A percentile compares a stretch with the other conserved stretches of the same genome.
Evolutionary conservation across 2,797 vertebrate genomes (phyloP).

Genomic region (Garrulus glandarius): DNA sequence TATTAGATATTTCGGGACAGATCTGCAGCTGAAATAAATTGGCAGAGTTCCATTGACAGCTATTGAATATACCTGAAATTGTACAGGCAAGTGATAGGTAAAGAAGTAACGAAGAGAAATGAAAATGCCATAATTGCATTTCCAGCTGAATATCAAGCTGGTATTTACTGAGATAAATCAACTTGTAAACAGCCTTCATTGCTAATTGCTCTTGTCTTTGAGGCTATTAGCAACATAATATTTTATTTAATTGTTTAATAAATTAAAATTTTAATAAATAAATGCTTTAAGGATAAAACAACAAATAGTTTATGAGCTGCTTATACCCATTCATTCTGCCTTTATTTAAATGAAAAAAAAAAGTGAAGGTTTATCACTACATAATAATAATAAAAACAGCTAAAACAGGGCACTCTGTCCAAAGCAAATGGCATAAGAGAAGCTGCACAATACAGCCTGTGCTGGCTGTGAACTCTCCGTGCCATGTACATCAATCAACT

Average conservation of each 20-base stretch:
- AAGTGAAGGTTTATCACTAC: neutral
- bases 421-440: neutral
- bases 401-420: neutral
- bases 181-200: neutral
- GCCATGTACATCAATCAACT: neutral
- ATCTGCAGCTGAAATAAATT: neutral
- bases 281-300: neutral
- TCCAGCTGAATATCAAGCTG: neutral
- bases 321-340: neutral
- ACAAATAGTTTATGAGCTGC: neutral
- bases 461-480: neutral
- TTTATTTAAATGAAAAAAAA: neutral
- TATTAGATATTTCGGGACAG: neutral
- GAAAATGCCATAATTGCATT: neutral
- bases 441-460: neutral
- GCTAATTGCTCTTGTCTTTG: constrained; percentile 2
- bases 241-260: constrained; percentile 17
- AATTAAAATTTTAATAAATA: neutral
- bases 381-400: neutral
- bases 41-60: neutral
- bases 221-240: neutral
- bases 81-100: neutral
- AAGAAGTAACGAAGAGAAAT: neutral
- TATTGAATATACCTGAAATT: neutral
- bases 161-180: neutral